A percentile compares a stretch with the other conserved stretches of the same genome.
Conservation (phyloP, 2,113 vertebrate species). For the Procavia capensis region DNA sequence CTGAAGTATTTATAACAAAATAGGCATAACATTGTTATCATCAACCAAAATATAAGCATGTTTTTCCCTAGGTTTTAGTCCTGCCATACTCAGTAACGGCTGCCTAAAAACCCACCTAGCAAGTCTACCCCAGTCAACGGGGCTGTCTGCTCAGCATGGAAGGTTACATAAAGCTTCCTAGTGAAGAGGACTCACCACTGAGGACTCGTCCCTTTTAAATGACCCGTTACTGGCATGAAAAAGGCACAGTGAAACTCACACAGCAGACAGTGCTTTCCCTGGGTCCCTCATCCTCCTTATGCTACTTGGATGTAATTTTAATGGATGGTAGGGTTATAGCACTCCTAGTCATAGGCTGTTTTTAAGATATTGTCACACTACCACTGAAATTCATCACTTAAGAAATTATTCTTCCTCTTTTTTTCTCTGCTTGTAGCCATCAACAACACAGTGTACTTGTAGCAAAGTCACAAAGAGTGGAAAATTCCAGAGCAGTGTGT, state of each 20-base stretch:
- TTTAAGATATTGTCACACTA: conserved; percentile 25
- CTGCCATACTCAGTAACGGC: background rate
- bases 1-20: background rate
- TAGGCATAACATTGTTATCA: background rate
- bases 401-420: conserved; percentile 38
- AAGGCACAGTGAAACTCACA: background rate
- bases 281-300: background rate
- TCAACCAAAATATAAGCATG: conserved; percentile 11
- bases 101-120: background rate
- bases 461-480: background rate
- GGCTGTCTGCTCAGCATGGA: background rate
- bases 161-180: background rate
- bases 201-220: background rate
- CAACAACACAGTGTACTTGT: background rate
- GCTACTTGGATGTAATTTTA: background rate
- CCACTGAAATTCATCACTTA: conserved; percentile 40
- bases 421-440: background rate
- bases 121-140: background rate
- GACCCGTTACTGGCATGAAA: background rate
- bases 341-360: conserved; percentile 6
- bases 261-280: background rate
- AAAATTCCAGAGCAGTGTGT: conserved; percentile 26
- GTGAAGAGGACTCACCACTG: background rate
- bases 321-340: background rate
- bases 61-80: background rate